phyloP scores from a whole-genome alignment of 92 coral and sea anemone genomes.

The Porites cylindrica region DNA sequence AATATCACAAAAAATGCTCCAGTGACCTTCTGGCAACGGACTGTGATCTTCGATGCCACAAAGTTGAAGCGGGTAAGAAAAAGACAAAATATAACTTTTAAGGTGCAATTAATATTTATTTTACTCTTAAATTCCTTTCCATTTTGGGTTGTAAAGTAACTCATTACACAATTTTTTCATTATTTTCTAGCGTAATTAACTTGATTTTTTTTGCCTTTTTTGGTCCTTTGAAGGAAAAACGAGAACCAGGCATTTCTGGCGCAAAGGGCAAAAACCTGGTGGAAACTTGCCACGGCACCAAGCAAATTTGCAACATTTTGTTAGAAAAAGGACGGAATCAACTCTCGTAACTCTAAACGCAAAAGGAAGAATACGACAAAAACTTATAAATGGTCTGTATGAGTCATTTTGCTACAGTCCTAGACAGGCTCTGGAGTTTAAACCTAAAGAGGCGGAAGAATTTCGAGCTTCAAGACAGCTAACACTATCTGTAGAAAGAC shows the following conservation, averaged over 20 bases:
- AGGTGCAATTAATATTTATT: constrained; percentile 62
- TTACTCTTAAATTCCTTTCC: constrained; percentile 42
- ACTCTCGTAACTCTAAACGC: constrained; percentile 58
- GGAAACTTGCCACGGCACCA: constrained; percentile 64
- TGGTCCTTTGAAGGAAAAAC: constrained; percentile 54
- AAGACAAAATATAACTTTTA: constrained; percentile 66
- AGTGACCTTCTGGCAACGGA: constrained; percentile 20
- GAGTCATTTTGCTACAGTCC: constrained; percentile 87
- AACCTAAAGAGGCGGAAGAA: constrained; percentile 56
- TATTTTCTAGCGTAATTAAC: neutral
- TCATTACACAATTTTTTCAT: neutral
- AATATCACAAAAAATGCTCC: constrained; percentile 94
- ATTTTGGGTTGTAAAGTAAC: neutral
- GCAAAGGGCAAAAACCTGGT: constrained; percentile 50
- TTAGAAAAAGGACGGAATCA: constrained; percentile 14
- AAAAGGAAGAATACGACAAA: constrained; percentile 77
- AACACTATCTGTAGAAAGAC: constrained; percentile 29
- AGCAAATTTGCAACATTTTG: constrained; percentile 28
- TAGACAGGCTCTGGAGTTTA: constrained; percentile 73
- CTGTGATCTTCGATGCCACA: constrained; percentile 60
- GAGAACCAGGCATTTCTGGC: constrained; percentile 76
- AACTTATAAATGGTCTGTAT: constrained; percentile 84
- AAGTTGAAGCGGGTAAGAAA: constrained; percentile 69
- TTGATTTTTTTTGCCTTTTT: constrained; percentile 20
- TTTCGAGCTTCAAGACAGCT: constrained; percentile 36